Conservation (phyloP, 2,113 vertebrate species). For the Psephotus haematonotus region DNA sequence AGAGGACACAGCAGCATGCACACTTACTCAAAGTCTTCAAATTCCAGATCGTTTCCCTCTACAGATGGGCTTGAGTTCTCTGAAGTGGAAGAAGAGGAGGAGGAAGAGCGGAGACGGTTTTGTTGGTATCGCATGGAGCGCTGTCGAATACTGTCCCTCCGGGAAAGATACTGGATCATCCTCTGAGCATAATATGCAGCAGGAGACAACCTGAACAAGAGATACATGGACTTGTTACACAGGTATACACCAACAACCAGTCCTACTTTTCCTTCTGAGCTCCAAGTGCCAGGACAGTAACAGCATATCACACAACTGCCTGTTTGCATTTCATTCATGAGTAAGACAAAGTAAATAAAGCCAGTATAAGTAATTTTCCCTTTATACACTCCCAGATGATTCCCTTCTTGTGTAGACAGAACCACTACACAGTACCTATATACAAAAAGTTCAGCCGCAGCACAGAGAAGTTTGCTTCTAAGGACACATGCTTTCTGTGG, state of each 20-base stretch:
- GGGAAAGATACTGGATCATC: constrained; percentile 98
- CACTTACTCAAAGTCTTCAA: constrained; percentile 97
- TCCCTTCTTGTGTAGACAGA: background rate
- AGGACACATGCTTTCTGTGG: background rate
- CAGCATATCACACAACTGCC: background rate
- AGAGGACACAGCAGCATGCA: background rate
- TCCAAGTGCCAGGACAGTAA: background rate
- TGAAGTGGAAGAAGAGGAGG: constrained; percentile 83
- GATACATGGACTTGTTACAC: background rate
- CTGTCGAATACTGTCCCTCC: constrained; percentile 97
- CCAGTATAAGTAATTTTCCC: background rate
- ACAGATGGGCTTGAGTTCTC: constrained; percentile 83
- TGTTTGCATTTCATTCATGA: background rate
- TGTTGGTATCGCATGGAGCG: constrained; percentile 95
- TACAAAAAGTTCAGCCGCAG: background rate
- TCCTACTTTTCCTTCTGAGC: background rate
- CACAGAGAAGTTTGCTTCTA: background rate
- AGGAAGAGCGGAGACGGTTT: constrained; percentile 90
- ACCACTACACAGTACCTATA: background rate
- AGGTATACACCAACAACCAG: background rate
- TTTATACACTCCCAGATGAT: background rate
- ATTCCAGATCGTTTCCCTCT: constrained; percentile 93
- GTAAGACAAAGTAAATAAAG: background rate
- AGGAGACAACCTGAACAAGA: constrained; percentile 88
- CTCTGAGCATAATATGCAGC: constrained; percentile 98